These are phyloP conservation scores for Tokudaia tokunoshimensis DNA, from an alignment of 2,797 vertebrate species.

Conservation along the genomic window DNA sequence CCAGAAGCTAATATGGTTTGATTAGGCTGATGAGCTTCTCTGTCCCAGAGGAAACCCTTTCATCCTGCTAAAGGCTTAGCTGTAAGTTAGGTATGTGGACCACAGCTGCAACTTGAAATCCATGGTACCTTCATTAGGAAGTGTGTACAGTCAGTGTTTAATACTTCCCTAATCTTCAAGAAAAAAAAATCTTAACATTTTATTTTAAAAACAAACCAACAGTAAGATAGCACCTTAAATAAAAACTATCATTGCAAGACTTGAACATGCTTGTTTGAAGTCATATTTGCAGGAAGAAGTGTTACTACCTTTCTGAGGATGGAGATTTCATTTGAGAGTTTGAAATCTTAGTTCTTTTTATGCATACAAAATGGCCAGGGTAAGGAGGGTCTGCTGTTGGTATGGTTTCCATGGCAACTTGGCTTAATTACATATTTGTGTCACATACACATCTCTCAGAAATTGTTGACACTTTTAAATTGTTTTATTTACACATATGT, in stretches of 20 bases:
- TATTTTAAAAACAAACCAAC: not conserved
- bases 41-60: not conserved
- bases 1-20: not conserved
- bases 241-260: not conserved
- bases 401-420: constrained; percentile 10
- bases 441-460: constrained; percentile 30
- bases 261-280: not conserved
- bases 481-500: constrained; percentile 18
- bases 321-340: constrained; percentile 37
- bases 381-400: not conserved
- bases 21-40: not conserved
- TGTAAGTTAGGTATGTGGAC: not conserved
- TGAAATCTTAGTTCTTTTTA: constrained; percentile 29
- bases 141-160: not conserved
- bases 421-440: constrained; percentile 54
- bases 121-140: not conserved
- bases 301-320: not conserved
- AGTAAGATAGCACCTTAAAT: constrained; percentile 48
- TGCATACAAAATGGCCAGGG: not conserved
- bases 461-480: constrained; percentile 43
- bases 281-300: not conserved
- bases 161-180: constrained; percentile 48
- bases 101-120: not conserved
- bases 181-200: not conserved
- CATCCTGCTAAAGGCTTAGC: not conserved